Percentiles rank a stretch among this genome's conserved stretches.
Conservation (phyloP, 1,140 invertebrate genomes). For the Pseudomyrmex sp. region DNA sequence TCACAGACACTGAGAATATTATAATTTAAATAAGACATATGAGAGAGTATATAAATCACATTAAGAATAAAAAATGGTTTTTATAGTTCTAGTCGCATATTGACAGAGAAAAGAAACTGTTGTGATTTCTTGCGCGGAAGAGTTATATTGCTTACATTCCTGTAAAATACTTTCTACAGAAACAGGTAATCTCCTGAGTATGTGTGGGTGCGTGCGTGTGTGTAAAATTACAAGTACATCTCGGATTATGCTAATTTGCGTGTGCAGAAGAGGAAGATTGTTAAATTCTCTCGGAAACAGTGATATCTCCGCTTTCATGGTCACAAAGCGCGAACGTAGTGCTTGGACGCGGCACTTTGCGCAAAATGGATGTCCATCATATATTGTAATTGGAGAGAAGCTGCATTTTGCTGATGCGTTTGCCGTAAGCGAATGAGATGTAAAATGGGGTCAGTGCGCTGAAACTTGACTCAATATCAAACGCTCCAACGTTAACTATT, state of each 20-base stretch:
- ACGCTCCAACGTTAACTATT: slow-evolving; percentile 15
- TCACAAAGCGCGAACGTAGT: slow-evolving; percentile 26
- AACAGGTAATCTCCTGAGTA: neutral
- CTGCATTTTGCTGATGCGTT: slow-evolving; percentile 20
- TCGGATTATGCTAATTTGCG: slow-evolving; percentile 9
- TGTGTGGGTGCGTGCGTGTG: no score
- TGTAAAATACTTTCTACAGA: neutral
- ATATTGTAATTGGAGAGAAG: slow-evolving; percentile 42
- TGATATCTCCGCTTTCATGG: slow-evolving; percentile 11
- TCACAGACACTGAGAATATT: no score
- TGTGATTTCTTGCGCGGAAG: no score
- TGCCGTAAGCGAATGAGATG: slow-evolving; percentile 37
- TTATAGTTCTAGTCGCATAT: no score
- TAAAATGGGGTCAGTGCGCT: slow-evolving; percentile 17
- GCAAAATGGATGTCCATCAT: slow-evolving; percentile 19
- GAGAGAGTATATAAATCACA: no score
- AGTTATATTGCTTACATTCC: no score
- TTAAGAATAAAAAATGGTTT: no score
- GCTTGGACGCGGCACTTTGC: slow-evolving; percentile 16
- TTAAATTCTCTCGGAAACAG: slow-evolving; percentile 16
- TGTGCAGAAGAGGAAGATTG: neutral
- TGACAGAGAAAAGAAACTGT: no score
- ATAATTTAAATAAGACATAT: no score
- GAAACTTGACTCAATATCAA: slow-evolving; percentile 58
- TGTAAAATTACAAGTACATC: slow-evolving; percentile 17